Conservation (phyloP, 1,140 invertebrate genomes). For the Artemia franciscana region DNA sequence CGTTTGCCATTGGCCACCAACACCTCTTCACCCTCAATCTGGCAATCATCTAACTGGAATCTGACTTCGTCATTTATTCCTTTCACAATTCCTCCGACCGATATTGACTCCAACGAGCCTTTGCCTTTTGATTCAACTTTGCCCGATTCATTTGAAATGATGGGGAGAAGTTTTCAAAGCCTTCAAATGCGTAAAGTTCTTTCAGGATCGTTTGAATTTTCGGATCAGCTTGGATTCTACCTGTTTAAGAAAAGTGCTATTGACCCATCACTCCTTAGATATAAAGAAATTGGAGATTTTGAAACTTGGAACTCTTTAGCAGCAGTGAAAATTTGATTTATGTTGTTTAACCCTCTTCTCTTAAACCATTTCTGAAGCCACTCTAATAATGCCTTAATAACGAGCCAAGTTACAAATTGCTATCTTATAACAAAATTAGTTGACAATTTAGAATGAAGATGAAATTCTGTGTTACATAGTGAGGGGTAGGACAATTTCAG, state of each 20-base stretch:
- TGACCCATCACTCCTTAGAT: neutral
- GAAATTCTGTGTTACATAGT: too few relatives aligned
- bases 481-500: too few relatives aligned
- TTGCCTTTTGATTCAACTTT: neutral
- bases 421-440: too few relatives aligned
- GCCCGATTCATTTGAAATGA: neutral
- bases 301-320: too few relatives aligned
- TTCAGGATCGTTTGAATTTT: too few relatives aligned
- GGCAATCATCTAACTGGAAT: neutral
- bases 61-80: neutral
- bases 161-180: neutral
- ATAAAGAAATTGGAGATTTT: neutral
- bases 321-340: too few relatives aligned
- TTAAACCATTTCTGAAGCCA: too few relatives aligned
- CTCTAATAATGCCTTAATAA: too few relatives aligned
- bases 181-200: too few relatives aligned
- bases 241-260: neutral
- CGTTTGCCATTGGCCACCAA: conserved; percentile 1
- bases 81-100: neutral
- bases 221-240: neutral
- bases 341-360: too few relatives aligned
- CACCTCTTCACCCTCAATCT: neutral
- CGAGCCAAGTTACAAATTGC: too few relatives aligned
- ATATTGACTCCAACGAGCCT: neutral
- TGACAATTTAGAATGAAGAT: too few relatives aligned